These are phyloP conservation scores for Bovichtus variegatus DNA, from an alignment of 2,797 vertebrate species.

Conservation along the genomic window DNA sequence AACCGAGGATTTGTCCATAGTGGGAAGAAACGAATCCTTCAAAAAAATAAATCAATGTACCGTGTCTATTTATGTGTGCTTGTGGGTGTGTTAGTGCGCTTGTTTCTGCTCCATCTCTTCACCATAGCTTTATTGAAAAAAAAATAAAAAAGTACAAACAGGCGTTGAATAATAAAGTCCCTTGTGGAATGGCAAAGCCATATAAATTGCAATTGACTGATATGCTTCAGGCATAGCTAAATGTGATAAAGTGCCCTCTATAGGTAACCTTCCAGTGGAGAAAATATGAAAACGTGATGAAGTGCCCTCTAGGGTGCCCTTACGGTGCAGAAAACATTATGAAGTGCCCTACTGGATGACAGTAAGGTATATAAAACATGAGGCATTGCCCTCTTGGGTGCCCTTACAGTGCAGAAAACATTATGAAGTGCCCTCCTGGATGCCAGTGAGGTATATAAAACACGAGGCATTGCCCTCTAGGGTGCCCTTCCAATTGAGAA, in stretches of 20 bases:
- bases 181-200: slow-evolving; percentile 18
- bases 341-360: no score
- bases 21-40: slow-evolving; percentile 22
- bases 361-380: no score
- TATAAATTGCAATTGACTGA: slow-evolving; percentile 30
- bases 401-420: no score
- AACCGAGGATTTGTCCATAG: slow-evolving; percentile 41
- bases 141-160: background rate
- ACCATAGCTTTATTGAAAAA: slow-evolving; percentile 30
- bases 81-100: slow-evolving; percentile 9
- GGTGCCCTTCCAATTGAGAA: no score
- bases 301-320: no score
- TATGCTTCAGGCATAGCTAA: slow-evolving; percentile 3
- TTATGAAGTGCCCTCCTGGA: no score
- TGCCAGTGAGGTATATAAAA: no score
- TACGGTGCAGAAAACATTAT: no score
- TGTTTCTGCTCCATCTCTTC: slow-evolving; percentile 20
- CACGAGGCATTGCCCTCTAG: no score
- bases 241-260: slow-evolving; percentile 19
- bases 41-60: slow-evolving; percentile 30
- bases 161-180: slow-evolving; percentile 19
- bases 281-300: no score
- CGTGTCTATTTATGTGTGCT: slow-evolving; percentile 33
- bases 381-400: no score
- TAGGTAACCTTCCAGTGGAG: no score